phyloP scores from a whole-genome alignment of 2,888 invertebrate genomes.

The Gymnocheta viridis region DNA sequence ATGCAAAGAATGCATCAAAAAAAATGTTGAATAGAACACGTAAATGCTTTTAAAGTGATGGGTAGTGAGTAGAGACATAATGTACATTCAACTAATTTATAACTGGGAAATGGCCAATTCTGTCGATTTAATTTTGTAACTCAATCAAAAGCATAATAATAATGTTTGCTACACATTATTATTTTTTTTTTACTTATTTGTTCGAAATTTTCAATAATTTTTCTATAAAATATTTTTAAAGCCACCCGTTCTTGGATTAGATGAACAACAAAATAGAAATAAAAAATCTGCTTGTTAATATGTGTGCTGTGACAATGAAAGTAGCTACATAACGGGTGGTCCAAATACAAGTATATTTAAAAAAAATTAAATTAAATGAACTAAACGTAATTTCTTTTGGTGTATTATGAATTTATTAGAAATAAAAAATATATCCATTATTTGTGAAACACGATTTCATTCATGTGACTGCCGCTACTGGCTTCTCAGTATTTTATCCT shows the following conservation, averaged over 20 bases:
- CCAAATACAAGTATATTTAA: too few species aligned
- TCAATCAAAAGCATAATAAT: neutral
- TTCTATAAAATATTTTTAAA: neutral
- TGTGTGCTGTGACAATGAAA: neutral
- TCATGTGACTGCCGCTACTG: too few species aligned
- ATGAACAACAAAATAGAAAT: neutral
- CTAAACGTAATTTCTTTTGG: too few species aligned
- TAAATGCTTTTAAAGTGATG: slow-evolving; percentile 6
- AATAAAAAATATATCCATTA: too few species aligned
- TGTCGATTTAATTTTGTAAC: neutral
- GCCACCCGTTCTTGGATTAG: neutral
- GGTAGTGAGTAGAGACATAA: too few species aligned
- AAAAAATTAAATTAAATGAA: too few species aligned
- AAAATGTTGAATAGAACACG: neutral
- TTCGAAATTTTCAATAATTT: neutral
- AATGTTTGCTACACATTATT: neutral
- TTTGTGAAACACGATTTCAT: too few species aligned
- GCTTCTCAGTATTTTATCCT: too few species aligned
- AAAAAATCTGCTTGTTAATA: neutral
- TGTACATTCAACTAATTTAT: neutral
- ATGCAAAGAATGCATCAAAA: neutral
- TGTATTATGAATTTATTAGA: too few species aligned
- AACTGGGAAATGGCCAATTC: neutral
- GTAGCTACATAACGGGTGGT: too few species aligned
- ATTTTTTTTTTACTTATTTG: neutral